Evolutionary conservation across 1,140 invertebrate species (phyloP), one percentile per base, ranked within the genome.

Genomic region (Phocides pigmalion): DNA sequence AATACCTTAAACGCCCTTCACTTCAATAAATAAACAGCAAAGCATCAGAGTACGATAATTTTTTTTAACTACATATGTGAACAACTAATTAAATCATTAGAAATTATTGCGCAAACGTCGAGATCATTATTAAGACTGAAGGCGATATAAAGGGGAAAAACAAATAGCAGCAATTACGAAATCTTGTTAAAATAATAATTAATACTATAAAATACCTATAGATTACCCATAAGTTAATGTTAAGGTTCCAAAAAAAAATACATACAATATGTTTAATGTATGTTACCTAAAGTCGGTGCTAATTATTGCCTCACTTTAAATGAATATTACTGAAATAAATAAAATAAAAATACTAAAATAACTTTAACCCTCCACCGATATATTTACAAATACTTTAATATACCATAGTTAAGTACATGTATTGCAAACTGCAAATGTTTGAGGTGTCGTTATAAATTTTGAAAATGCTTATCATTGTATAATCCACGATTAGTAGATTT

Each of bases 391-490:
- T 69, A 75, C 51, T 41, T 74, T 70, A 68, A 64, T 75, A 72
- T 64, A 66, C 66, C 42, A 50, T 72, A 77, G 62, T 80, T 79
- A 84, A 83, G 81, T 82, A 83, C 79, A 76, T 69, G 59, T 66
- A 64, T 70, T 62, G 37, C 61, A 58, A 47, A 53, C n/a, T 17
- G 47, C 50, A 62, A 64, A 63, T 44, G 39, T 47, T 50, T 72
- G 64, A 66, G 68, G 64, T 72, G 68, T 69, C 79, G 88, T 91
- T 91, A 91, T 91, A 91, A 91, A 70, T 91, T 91, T 83, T 90
- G 85, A 51, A 91, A 89, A 75, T 91, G 88, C 72, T 80, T 82
- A 9, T 91, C 84, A 28, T 75, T 82, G 41, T 79, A 84, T 17
- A 71, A 65, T 35, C 79, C 83, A 22, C 76, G 74, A 53, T 64